A percentile compares a stretch with the other conserved stretches of the same genome.
These are phyloP conservation scores for Merops nubicus DNA, from an alignment of 2,113 vertebrate genomes.

Conservation along the genomic window DNA sequence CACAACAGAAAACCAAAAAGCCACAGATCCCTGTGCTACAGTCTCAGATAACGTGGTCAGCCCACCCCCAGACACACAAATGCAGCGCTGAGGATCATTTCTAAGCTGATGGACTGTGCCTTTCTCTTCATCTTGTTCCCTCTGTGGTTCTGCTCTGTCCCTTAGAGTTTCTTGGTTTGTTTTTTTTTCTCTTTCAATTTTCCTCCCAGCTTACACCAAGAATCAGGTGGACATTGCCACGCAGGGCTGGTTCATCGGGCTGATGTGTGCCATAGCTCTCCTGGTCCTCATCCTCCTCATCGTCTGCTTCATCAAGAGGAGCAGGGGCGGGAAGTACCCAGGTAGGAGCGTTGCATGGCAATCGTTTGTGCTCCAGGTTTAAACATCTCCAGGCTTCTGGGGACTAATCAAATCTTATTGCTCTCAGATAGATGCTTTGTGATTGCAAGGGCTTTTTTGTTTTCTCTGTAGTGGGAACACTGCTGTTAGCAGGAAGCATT, in stretches of 20 bases:
- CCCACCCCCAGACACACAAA: neutral
- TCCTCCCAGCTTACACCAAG: slow-evolving; percentile 87
- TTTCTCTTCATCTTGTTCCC: neutral
- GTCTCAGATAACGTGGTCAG: neutral
- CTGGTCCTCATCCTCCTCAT: slow-evolving; percentile 97
- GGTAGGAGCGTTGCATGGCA: slow-evolving; percentile 68
- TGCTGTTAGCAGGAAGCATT: neutral
- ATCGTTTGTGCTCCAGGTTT: neutral
- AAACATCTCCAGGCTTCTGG: neutral
- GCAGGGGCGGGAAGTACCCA: slow-evolving; percentile 95
- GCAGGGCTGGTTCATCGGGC: slow-evolving; percentile 98
- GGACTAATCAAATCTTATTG: neutral
- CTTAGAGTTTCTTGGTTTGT: neutral
- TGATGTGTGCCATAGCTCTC: slow-evolving; percentile 97
- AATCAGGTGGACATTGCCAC: slow-evolving; percentile 95
- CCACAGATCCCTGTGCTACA: neutral
- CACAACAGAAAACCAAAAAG: neutral
- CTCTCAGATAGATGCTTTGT: neutral
- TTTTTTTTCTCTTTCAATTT: neutral
- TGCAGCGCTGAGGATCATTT: neutral
- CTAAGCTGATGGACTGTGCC: neutral
- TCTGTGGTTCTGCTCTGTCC: fast-evolving
- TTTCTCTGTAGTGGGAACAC: neutral
- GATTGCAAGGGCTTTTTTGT: neutral
- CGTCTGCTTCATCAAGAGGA: slow-evolving; percentile 98